A percentile compares a stretch with the other conserved stretches of the same genome.
Evolutionary conservation across 2,113 vertebrate genomes (phyloP).

Genomic region (Coreoperca whiteheadi): DNA sequence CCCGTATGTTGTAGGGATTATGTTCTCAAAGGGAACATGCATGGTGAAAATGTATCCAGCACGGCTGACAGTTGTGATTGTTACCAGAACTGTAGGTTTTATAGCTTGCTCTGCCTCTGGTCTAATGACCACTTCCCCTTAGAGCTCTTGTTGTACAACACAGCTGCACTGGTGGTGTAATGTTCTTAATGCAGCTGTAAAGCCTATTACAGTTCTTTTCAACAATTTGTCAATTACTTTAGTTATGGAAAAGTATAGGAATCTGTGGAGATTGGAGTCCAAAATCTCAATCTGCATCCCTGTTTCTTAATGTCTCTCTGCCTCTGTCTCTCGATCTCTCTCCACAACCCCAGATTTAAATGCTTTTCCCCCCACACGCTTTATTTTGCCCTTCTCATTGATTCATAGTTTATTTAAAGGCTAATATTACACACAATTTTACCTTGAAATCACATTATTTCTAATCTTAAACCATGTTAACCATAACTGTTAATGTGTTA

Average conservation of each 20-base stretch:
- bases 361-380: neutral
- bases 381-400: neutral
- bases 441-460: constrained; percentile 36
- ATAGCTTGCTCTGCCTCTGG: constrained; percentile 28
- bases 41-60: constrained; percentile 32
- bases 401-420: constrained; percentile 30
- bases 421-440: constrained; percentile 24
- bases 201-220: constrained; percentile 50
- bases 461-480: constrained; percentile 18
- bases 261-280: neutral
- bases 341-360: constrained; percentile 16
- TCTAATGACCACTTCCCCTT: constrained; percentile 38
- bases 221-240: constrained; percentile 52
- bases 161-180: constrained; percentile 45
- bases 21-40: constrained; percentile 41
- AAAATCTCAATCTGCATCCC: constrained; percentile 39
- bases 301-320: constrained; percentile 50
- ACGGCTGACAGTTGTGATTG: constrained; percentile 37
- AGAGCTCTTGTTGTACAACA: constrained; percentile 33
- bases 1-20: constrained; percentile 38
- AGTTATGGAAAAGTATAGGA: constrained; percentile 36
- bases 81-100: constrained; percentile 37
- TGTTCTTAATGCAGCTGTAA: constrained; percentile 69
- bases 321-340: constrained; percentile 4
- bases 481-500: neutral